Percentiles rank a stretch among this genome's conserved stretches.
These are phyloP conservation scores for Hypercompe scribonia DNA, from an alignment of 2,888 invertebrate genomes.

Conservation along the genomic window DNA sequence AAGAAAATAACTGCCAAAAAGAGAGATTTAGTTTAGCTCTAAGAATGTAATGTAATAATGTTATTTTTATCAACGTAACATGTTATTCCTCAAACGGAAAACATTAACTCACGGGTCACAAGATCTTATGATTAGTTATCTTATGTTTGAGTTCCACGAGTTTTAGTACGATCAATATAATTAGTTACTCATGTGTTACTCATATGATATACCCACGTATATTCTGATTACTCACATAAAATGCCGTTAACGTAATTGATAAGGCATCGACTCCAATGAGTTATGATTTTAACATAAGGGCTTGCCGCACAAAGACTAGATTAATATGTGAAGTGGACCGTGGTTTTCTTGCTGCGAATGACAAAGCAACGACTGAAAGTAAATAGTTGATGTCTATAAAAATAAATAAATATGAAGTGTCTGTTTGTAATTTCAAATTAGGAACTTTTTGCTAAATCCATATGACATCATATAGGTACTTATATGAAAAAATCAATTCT, in stretches of 20 bases:
- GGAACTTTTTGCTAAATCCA: too few relatives aligned
- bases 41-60: background rate
- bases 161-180: constrained; percentile 42
- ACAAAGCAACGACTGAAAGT: background rate
- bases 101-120: constrained; percentile 43
- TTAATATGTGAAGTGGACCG: too few relatives aligned
- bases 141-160: constrained; percentile 41
- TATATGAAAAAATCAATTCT: too few relatives aligned
- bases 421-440: too few relatives aligned
- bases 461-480: too few relatives aligned
- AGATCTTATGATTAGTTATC: constrained; percentile 39
- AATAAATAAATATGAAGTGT: too few relatives aligned
- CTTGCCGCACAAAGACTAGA: background rate
- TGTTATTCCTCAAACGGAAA: constrained; percentile 36
- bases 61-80: constrained; percentile 21
- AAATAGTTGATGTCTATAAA: background rate
- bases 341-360: background rate
- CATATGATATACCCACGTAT: constrained; percentile 21
- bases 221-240: background rate
- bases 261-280: background rate
- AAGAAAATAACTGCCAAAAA: background rate
- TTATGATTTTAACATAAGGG: background rate
- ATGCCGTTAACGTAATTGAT: background rate
- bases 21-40: background rate
- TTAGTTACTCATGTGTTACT: constrained; percentile 26